A percentile compares a stretch with the other conserved stretches of the same genome.
Evolutionary conservation across 2,888 invertebrate genomes (phyloP).

Genomic region (Patella ulyssiponensis): DNA sequence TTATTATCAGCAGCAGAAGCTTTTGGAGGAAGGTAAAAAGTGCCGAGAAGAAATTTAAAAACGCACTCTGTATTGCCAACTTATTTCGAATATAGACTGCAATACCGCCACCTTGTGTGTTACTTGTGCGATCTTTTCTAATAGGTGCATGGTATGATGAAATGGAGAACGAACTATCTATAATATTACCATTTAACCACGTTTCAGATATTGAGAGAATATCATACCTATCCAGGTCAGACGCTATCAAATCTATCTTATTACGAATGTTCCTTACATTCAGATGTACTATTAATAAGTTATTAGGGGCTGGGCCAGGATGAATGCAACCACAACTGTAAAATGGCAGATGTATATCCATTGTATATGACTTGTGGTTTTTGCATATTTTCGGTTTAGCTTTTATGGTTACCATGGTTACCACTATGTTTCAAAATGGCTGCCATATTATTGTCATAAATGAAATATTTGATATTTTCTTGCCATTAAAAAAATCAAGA

Average conservation of each 20-base stretch:
- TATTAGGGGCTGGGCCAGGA: not conserved
- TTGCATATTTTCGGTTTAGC: too few relatives aligned
- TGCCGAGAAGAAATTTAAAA: not conserved
- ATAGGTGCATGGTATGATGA: not conserved
- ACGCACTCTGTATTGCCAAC: constrained; percentile 10
- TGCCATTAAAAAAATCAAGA: too few relatives aligned
- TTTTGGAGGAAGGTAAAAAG: not conserved
- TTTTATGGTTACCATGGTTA: too few relatives aligned
- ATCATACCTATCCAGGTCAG: not conserved
- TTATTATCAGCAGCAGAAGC: not conserved
- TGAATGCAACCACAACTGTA: too few relatives aligned
- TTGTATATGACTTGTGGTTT: not conserved
- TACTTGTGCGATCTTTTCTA: not conserved
- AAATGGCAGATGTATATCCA: too few relatives aligned
- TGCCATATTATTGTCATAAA: too few relatives aligned
- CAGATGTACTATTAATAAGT: constrained; percentile 1
- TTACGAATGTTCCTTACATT: not conserved
- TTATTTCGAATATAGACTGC: not conserved
- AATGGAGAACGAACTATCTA: not conserved
- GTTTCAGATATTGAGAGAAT: not conserved
- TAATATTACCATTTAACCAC: not conserved
- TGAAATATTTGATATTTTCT: too few relatives aligned
- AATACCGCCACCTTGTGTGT: not conserved
- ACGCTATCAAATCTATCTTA: not conserved
- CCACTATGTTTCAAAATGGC: too few relatives aligned